Evolutionary conservation across 2,797 vertebrate species (phyloP).

Genomic region (Megalops cyprinoides): DNA sequence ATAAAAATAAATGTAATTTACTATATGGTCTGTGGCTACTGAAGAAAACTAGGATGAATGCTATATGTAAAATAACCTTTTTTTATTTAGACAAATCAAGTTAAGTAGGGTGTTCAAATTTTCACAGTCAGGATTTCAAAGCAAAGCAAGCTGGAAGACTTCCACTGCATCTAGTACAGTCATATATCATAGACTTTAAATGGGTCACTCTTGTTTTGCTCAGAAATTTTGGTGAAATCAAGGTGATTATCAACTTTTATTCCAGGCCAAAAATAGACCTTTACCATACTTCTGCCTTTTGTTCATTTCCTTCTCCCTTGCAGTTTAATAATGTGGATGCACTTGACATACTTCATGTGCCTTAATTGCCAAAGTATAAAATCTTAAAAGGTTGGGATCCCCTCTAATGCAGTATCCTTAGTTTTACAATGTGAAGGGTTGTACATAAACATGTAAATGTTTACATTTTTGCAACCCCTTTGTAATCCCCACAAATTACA

Average conservation of each 20-base stretch:
- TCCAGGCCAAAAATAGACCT: not conserved
- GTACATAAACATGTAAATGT: not conserved
- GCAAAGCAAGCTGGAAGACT: not conserved
- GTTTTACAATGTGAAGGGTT: conserved; percentile 4
- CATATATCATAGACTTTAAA: not conserved
- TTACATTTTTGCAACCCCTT: not conserved
- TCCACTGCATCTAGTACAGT: not conserved
- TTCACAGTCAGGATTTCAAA: too few species aligned
- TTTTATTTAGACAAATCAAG: not conserved
- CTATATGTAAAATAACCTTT: not conserved
- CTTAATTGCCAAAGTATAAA: conserved; percentile 17
- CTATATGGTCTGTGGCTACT: not conserved
- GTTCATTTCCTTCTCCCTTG: not conserved
- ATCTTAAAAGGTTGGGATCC: not conserved
- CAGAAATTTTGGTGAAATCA: too few species aligned
- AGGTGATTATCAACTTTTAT: not conserved
- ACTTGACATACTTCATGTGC: conserved; percentile 12
- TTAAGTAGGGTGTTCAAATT: too few species aligned
- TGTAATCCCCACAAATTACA: not conserved
- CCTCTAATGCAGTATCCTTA: not conserved
- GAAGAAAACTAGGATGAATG: not conserved
- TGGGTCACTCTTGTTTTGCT: too few species aligned
- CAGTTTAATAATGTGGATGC: not conserved
- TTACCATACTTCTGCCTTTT: not conserved
- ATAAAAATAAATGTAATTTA: not conserved